Conservation (phyloP, 2,113 vertebrate species). For the Platichthys flesus region DNA sequence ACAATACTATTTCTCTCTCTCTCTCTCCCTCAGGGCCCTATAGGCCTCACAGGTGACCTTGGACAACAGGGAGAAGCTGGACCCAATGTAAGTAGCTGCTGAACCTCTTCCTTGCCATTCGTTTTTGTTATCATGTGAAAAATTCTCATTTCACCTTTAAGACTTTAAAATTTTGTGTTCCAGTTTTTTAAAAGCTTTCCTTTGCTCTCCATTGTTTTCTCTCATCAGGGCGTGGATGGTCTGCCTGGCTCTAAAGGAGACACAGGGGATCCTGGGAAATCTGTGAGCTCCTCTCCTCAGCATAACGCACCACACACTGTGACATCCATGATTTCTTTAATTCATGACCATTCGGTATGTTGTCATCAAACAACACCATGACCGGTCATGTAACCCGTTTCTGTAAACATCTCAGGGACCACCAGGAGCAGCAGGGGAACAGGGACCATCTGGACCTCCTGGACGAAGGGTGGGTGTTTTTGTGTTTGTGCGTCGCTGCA, state of each 20-base stretch:
- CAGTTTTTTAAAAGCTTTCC: background rate
- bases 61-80: slow-evolving; percentile 84
- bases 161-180: background rate
- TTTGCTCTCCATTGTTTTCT: slow-evolving; percentile 3
- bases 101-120: background rate
- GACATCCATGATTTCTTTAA: background rate
- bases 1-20: background rate
- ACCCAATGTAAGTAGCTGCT: slow-evolving; percentile 76
- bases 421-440: slow-evolving; percentile 92
- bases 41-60: slow-evolving; percentile 81
- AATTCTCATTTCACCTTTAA: background rate
- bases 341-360: background rate
- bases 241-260: slow-evolving; percentile 93
- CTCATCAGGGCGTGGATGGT: slow-evolving; percentile 90
- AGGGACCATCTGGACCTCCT: slow-evolving; percentile 92
- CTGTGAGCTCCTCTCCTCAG: slow-evolving; percentile 80
- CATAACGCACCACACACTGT: background rate
- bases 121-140: background rate
- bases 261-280: slow-evolving; percentile 91
- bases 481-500: background rate
- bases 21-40: slow-evolving; percentile 78
- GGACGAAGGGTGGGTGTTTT: slow-evolving; percentile 88
- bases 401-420: slow-evolving; percentile 84
- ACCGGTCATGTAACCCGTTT: slow-evolving; percentile 1
- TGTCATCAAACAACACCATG: background rate